A percentile compares a stretch with the other conserved stretches of the same genome.
Evolutionary conservation across 2,888 invertebrate genomes (phyloP).

Genomic region (Drosophila bunnanda): DNA sequence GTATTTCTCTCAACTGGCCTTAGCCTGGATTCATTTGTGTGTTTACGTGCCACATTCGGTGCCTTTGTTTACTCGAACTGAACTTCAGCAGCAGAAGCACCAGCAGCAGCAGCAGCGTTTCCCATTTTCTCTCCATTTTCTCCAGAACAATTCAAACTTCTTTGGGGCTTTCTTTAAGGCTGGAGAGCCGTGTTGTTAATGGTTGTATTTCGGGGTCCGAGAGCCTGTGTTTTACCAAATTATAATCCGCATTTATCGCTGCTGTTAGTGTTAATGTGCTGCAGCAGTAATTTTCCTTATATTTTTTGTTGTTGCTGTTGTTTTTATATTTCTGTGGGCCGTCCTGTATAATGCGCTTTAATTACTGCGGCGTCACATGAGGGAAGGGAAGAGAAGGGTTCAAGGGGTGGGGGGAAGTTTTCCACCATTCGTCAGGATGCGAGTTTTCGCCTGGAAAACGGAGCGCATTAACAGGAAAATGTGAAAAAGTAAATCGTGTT

Average conservation of each 20-base stretch:
- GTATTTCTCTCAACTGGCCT: constrained; percentile 40
- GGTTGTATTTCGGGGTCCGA: constrained; percentile 1
- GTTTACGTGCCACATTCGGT: constrained; percentile 42
- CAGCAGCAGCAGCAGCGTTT: constrained; percentile 4
- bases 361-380: constrained; percentile 66
- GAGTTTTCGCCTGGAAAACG: constrained; percentile 22
- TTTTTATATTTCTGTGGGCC: constrained; percentile 1
- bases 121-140: constrained; percentile 7
- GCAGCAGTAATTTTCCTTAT: constrained; percentile 50
- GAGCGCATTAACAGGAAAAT: constrained; percentile 60
- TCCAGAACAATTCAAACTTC: constrained; percentile 17
- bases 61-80: constrained; percentile 33
- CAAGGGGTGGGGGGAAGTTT: neutral
- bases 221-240: constrained; percentile 26
- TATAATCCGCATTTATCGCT: constrained; percentile 36
- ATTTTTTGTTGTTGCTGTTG: neutral
- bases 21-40: constrained; percentile 44
- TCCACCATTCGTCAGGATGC: constrained; percentile 28
- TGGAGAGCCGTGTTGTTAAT: constrained; percentile 8
- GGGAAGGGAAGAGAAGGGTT: neutral
- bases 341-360: constrained; percentile 67
- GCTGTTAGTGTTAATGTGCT: constrained; percentile 38
- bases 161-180: constrained; percentile 18
- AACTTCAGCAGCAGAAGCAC: constrained; percentile 21
- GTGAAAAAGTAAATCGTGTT: constrained; percentile 71